Evolutionary conservation across 2,888 invertebrate species (phyloP).

Genomic region (Xanthorhoe designata): DNA sequence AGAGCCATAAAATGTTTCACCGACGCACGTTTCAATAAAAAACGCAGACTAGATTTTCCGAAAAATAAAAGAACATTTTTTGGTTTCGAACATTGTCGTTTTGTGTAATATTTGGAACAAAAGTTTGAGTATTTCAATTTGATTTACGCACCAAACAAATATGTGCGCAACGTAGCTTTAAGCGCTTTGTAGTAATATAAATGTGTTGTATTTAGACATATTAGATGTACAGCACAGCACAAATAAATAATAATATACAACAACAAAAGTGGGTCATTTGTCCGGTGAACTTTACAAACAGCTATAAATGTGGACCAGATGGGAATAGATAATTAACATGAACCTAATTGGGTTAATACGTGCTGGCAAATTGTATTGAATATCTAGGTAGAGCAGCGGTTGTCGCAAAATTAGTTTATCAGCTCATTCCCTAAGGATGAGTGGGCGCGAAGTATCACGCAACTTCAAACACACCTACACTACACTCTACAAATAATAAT

Average conservation of each 20-base stretch:
- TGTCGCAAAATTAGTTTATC: constrained; percentile 57
- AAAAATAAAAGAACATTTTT: constrained; percentile 40
- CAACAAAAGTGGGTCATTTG: neutral
- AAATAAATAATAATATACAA: neutral
- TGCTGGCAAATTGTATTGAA: constrained; percentile 47
- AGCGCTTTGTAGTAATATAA: neutral
- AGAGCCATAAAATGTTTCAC: constrained; percentile 51
- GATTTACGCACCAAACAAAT: constrained; percentile 3
- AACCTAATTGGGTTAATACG: constrained; percentile 60
- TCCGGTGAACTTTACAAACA: neutral
- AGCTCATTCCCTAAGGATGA: constrained; percentile 47
- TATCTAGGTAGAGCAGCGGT: constrained; percentile 36
- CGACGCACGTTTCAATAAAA: constrained; percentile 46
- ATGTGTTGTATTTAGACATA: neutral
- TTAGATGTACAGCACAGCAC: too few relatives aligned
- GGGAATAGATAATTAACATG: constrained; percentile 46
- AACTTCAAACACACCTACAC: constrained; percentile 18
- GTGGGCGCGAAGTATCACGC: constrained; percentile 47
- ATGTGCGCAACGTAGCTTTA: neutral
- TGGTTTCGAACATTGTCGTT: constrained; percentile 26
- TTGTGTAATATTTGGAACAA: constrained; percentile 6
- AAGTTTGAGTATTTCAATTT: constrained; percentile 1
- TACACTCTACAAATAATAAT: constrained; percentile 9
- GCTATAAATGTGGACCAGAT: constrained; percentile 27
- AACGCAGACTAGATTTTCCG: constrained; percentile 31